Evolutionary conservation across 2,888 invertebrate genomes (phyloP).

Genomic region (Eutolmus rufibarbis): DNA sequence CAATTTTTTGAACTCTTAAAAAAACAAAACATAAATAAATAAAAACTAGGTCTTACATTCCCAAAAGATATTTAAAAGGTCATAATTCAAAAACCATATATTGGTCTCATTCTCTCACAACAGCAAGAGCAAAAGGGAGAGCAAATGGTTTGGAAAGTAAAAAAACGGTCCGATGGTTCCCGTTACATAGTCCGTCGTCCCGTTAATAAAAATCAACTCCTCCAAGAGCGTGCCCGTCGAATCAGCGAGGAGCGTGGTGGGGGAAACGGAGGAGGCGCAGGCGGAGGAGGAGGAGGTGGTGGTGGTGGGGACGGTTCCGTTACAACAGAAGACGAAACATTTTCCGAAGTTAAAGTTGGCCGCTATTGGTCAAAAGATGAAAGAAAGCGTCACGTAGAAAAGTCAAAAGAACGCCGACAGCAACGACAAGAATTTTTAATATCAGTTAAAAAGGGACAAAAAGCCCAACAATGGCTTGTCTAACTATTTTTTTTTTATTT

Average conservation of each 20-base stretch:
- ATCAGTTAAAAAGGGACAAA: conserved; percentile 14
- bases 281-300: background rate
- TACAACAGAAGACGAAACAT: conserved; percentile 75
- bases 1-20: background rate
- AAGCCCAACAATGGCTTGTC: conserved; percentile 27
- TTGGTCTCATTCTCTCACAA: background rate
- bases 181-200: conserved; percentile 74
- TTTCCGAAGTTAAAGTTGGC: conserved; percentile 73
- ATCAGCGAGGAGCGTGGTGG: conserved; percentile 68
- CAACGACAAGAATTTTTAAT: conserved; percentile 54
- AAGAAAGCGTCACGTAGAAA: conserved; percentile 71
- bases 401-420: conserved; percentile 67
- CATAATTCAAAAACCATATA: background rate
- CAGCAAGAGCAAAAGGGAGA: conserved; percentile 33
- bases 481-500: background rate
- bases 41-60: background rate
- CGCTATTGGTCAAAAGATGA: conserved; percentile 76
- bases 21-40: too few relatives aligned
- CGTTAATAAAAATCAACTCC: conserved; percentile 68
- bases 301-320: conserved; percentile 56
- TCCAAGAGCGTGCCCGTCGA: conserved; percentile 71
- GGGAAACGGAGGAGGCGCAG: background rate
- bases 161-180: conserved; percentile 73
- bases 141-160: conserved; percentile 73
- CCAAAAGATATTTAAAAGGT: background rate